A percentile compares a stretch with the other conserved stretches of the same genome.
phyloP scores from a whole-genome alignment of 2,888 invertebrate species.

The Strigamia maritima region DNA sequence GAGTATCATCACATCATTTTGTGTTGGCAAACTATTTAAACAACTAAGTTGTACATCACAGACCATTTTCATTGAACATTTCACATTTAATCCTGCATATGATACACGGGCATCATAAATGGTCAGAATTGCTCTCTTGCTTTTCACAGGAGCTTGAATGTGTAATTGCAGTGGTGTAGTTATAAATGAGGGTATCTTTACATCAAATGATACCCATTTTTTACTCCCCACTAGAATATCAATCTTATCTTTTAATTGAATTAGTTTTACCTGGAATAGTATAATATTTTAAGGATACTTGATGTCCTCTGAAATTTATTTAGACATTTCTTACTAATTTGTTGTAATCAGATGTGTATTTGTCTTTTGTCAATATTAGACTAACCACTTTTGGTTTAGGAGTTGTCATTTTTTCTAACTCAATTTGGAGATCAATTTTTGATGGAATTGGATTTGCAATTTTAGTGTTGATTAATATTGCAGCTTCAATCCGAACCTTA shows the following conservation, averaged over 20 bases:
- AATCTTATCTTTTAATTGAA: not conserved
- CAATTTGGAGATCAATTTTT: not conserved
- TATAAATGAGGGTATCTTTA: not conserved
- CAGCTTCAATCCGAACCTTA: not conserved
- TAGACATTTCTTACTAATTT: not conserved
- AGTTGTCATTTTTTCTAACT: not conserved
- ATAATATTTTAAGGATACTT: not conserved
- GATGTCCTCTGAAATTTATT: not conserved
- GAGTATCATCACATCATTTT: not conserved
- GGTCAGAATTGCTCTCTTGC: not conserved
- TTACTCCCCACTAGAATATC: not conserved
- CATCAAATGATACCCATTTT: conserved; percentile 7
- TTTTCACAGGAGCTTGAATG: not conserved
- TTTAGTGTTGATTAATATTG: not conserved
- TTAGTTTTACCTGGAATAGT: not conserved
- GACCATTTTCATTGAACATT: not conserved
- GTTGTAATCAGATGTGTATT: not conserved
- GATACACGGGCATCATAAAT: not conserved
- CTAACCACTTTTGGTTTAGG: not conserved
- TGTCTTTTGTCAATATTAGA: not conserved
- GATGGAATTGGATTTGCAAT: not conserved
- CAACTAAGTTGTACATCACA: not conserved
- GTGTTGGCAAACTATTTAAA: not conserved
- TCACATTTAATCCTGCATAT: not conserved
- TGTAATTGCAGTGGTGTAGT: not conserved